Evolutionary conservation across 2,797 vertebrate species (phyloP), one percentile per base, ranked within the genome.

Genomic region (Rhodeus uyekii): DNA sequence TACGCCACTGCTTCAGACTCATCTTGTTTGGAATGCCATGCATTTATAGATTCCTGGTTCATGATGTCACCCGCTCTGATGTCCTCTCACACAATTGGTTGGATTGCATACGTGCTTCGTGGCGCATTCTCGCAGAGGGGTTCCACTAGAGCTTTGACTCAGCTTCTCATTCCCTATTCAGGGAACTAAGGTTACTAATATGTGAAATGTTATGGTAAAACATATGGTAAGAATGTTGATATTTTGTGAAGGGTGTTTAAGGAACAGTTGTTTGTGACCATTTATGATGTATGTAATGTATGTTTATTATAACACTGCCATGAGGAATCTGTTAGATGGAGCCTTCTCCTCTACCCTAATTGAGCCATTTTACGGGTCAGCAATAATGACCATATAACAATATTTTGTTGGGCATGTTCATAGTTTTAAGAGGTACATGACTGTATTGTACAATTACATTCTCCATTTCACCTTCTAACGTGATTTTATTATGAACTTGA

Each of bases 331-430:
- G 22, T 60, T 22, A 36, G 65, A 77, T 48, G 69, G 32, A 50
- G 46, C 55, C 65, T 84, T 58, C 63, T 60, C 55, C 61, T 68
- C 19, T n/a, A 9, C 34, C 22, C 58, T 83, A 86, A 83, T 67
- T 83, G 39, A 77, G 81, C 42, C 71, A 77, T 80, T 83, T 83
- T 82, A 76, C 76, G 77, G 77, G 64, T n/a, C 81, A 83, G 65
- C 67, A 38, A 72, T 34, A 73, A 83, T 78, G 82, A 64, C 67
- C 82, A 83, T 80, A n/a, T 83, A 83, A 83, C 68, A 64, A 65
- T 67, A 65, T 73, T 86, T 77, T 80, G 76, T 76, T 24, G 67
- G 42, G 5, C 29, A 10, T 32, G 8, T 74, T 81, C 65, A n/a
- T 19, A 78, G 67, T 75, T 86, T 78, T 61, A 67, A 84, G 24